Evolutionary conservation across 2,113 vertebrate genomes (phyloP).

Genomic region (Mirounga angustirostris): DNA sequence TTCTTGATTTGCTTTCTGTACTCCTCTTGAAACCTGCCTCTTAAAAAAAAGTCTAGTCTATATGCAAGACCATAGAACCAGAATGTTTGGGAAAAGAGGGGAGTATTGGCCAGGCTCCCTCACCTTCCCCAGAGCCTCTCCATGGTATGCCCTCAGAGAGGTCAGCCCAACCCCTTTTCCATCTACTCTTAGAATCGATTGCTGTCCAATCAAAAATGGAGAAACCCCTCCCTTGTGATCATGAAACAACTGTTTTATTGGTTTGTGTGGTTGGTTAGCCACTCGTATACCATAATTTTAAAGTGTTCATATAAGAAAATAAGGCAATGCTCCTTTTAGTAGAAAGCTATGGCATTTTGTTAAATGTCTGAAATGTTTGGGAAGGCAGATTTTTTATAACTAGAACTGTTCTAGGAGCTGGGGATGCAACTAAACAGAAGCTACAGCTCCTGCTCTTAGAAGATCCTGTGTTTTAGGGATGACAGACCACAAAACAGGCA

Average conservation of each 20-base stretch:
- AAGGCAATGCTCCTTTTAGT: background rate
- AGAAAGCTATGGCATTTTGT: background rate
- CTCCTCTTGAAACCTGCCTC: conserved; percentile 22
- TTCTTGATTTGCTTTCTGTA: conserved; percentile 43
- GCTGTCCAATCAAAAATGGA: background rate
- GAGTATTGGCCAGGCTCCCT: background rate
- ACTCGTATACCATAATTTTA: background rate
- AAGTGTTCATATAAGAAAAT: background rate
- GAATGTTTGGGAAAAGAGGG: background rate
- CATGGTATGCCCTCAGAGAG: background rate
- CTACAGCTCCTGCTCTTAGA: background rate
- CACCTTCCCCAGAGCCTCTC: background rate
- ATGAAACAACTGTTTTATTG: background rate
- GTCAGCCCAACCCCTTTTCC: background rate
- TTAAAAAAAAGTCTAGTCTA: background rate
- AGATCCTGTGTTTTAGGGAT: background rate
- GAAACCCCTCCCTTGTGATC: background rate
- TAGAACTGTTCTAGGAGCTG: background rate
- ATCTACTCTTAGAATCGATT: background rate
- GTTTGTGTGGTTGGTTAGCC: background rate
- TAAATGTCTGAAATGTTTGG: conserved; percentile 2
- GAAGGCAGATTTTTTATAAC: background rate
- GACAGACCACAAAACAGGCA: background rate
- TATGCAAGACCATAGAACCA: background rate
- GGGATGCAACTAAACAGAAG: background rate